These are phyloP conservation scores for Sipha flava DNA, from an alignment of 1,140 invertebrate species.

Conservation along the genomic window DNA sequence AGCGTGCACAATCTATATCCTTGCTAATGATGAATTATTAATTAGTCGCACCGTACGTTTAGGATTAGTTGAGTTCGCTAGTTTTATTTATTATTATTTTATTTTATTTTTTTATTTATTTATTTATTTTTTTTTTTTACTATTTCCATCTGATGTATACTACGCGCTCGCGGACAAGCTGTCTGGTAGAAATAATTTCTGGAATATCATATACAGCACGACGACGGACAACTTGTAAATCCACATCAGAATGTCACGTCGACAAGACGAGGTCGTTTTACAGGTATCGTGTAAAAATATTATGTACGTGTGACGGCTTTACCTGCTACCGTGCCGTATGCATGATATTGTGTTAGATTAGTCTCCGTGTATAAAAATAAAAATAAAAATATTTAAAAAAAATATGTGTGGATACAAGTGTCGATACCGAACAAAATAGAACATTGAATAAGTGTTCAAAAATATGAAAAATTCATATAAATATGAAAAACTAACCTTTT, in stretches of 20 bases:
- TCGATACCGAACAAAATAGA: too few species aligned
- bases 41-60: neutral
- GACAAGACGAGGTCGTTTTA: neutral
- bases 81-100: too few species aligned
- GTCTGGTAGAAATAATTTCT: neutral
- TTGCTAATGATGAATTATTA: conserved; percentile 27
- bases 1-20: neutral
- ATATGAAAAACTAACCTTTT: too few species aligned
- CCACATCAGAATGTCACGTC: neutral
- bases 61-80: neutral
- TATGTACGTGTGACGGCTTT: too few species aligned
- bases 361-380: too few species aligned
- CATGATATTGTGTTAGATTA: too few species aligned
- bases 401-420: too few species aligned
- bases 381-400: too few species aligned
- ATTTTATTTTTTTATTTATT: neutral
- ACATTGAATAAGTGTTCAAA: too few species aligned
- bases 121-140: neutral
- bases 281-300: too few species aligned
- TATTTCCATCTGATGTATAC: neutral
- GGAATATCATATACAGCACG: neutral
- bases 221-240: neutral
- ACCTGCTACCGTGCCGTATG: too few species aligned
- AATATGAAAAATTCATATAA: too few species aligned
- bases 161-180: neutral